phyloP scores from a whole-genome alignment of 2,113 vertebrate genomes.

The Cryptomyrus ogoouensis region DNA sequence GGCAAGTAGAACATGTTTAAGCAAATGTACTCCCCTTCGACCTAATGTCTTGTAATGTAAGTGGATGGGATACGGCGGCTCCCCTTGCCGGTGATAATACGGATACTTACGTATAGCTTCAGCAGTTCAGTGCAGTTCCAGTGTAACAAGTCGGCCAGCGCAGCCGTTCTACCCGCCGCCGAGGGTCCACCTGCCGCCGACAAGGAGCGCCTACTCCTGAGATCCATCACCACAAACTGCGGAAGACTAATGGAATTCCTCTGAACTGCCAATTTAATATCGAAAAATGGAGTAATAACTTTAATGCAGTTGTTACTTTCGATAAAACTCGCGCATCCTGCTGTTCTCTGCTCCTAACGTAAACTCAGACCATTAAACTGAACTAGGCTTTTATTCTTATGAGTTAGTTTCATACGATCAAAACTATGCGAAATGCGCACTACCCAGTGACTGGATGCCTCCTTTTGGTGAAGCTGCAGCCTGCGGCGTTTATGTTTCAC shows the following conservation, averaged over 20 bases:
- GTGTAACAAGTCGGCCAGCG: constrained; percentile 48
- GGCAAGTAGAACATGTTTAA: background rate
- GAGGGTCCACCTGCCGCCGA: constrained; percentile 33
- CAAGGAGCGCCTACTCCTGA: constrained; percentile 32
- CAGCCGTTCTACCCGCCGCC: constrained; percentile 26
- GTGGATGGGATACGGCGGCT: background rate
- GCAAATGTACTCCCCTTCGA: background rate
- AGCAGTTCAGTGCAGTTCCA: constrained; percentile 48
- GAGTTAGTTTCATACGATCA: background rate
- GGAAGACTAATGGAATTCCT: background rate
- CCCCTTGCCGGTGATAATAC: background rate
- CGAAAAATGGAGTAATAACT: background rate
- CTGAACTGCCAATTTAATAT: background rate
- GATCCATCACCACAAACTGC: background rate
- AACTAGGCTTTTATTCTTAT: background rate
- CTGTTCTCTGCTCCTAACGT: background rate
- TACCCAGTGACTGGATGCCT: background rate
- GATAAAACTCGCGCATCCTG: background rate
- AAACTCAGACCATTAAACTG: background rate
- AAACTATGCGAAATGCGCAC: background rate
- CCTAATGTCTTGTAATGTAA: background rate
- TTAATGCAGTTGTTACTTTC: background rate
- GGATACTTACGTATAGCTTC: constrained; percentile 59
- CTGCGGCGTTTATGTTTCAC: constrained; percentile 5
- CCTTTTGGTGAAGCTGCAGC: background rate